Percentiles rank a stretch among this genome's conserved stretches.
Conservation (phyloP, 2,113 vertebrate genomes). For the Acanthisitta chloris region DNA sequence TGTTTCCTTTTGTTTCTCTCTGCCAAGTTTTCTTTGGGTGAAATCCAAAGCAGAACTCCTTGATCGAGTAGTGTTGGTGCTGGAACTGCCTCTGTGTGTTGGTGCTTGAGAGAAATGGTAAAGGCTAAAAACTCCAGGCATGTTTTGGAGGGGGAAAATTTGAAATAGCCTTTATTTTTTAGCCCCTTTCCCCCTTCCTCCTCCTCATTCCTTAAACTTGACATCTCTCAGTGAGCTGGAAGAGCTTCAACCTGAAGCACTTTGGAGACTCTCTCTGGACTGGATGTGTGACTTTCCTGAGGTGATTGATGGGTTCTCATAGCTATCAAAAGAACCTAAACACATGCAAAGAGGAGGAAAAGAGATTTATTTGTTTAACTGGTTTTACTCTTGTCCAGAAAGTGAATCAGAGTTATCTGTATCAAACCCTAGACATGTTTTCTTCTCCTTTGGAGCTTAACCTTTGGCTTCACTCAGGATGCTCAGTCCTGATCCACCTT, state of each 20-base stretch:
- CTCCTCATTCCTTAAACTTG: slow-evolving; percentile 31
- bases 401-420: not conserved
- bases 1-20: not conserved
- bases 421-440: not conserved
- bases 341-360: not conserved
- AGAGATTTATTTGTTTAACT: not conserved
- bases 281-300: not conserved
- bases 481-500: not conserved
- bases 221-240: slow-evolving; percentile 54
- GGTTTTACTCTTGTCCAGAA: not conserved
- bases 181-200: not conserved
- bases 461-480: not conserved
- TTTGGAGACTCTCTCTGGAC: not conserved
- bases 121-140: not conserved
- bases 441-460: not conserved
- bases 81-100: not conserved
- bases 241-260: not conserved
- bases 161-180: not conserved
- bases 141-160: not conserved
- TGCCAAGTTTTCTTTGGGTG: not conserved
- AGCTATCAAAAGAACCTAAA: not conserved
- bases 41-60: not conserved
- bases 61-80: not conserved
- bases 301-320: not conserved
- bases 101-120: not conserved